Base-by-base conservation (phyloP, 1,140 invertebrate genomes). In the Ips nitidus region DNA sequence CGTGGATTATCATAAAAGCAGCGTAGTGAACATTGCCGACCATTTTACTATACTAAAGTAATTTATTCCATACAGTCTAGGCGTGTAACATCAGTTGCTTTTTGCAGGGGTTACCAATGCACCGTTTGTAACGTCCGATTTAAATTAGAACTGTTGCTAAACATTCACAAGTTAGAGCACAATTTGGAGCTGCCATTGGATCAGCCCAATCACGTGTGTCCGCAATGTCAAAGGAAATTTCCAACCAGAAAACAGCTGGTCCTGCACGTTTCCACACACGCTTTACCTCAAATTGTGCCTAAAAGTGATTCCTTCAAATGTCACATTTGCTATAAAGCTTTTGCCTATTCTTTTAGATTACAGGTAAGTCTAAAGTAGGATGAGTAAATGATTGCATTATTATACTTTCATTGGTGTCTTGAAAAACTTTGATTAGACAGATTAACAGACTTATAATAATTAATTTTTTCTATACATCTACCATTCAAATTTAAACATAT, bases 261-360 rank as follows among this genome's bases (percentile, higher is more conserved):
- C 4, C 45, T 70, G 52, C 76, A 78, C 43, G 75, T 76, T 2
- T 53, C 68, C n/a, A 63, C 43, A 4, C 75, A 76, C 40, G 67
- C 72, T 5, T 42, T 76, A 8, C 55, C 71, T 2, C 71, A 74
- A 55, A 68, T 47, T 42, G 45, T 68, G 8, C 47, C 55, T 8
- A 73, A 75, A 43, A 66, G 71, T 3, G 70, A 76, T 37, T 67
- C 52, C 2, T 69, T 75, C 36, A 76, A 90, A 77, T 90, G 87
- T 78, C 80, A 81, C 3, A 77, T 86, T 71, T 91, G 90, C 77
- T 87, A 88, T 75, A 90, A 90, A 78, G 79, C 85, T 41, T 91
- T 91, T 80, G 82, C 86, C 1, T 84, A 84, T 8, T 83, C 86
- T 73, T 87, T 90, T 59, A 80, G 89, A 60, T 79, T 91, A 0